Evolutionary conservation across 2,888 invertebrate genomes (phyloP).

Genomic region (Neoascia interrupta): DNA sequence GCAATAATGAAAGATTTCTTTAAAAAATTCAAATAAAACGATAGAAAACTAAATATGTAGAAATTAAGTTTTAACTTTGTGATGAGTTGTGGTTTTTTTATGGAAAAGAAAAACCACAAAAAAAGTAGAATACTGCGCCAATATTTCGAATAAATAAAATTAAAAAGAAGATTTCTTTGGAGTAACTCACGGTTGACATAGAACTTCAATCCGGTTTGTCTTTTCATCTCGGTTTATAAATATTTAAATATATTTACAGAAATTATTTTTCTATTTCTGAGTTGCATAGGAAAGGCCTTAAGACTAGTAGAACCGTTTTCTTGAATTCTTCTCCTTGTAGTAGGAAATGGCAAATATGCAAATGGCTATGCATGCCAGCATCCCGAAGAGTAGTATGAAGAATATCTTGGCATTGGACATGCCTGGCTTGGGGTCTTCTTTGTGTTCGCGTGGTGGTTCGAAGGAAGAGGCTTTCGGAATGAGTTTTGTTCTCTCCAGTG

Average conservation of each 20-base stretch:
- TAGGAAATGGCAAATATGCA: slow-evolving; percentile 94
- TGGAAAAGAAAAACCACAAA: neutral
- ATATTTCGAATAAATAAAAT: slow-evolving; percentile 28
- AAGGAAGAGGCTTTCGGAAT: slow-evolving; percentile 93
- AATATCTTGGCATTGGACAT: slow-evolving; percentile 95
- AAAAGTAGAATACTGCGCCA: slow-evolving; percentile 31
- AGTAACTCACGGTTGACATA: slow-evolving; percentile 52
- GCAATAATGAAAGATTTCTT: neutral
- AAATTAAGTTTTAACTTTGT: neutral
- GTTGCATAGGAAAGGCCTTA: slow-evolving; percentile 20
- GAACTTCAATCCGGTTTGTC: slow-evolving; percentile 56
- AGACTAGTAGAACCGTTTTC: slow-evolving; percentile 86
- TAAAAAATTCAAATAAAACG: neutral
- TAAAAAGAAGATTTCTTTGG: slow-evolving; percentile 59
- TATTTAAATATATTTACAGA: slow-evolving; percentile 32
- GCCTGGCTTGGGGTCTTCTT: slow-evolving; percentile 92
- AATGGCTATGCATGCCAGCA: slow-evolving; percentile 90
- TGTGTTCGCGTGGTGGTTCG: slow-evolving; percentile 94
- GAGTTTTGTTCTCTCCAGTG: slow-evolving; percentile 87
- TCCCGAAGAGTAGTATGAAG: slow-evolving; percentile 90
- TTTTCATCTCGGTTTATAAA: slow-evolving; percentile 29
- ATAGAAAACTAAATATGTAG: neutral
- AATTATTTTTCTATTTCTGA: slow-evolving; percentile 40
- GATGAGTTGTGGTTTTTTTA: slow-evolving; percentile 20
- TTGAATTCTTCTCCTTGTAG: slow-evolving; percentile 94